Evolutionary conservation across 1,140 invertebrate species (phyloP).

Genomic region (Danaus plexippus): DNA sequence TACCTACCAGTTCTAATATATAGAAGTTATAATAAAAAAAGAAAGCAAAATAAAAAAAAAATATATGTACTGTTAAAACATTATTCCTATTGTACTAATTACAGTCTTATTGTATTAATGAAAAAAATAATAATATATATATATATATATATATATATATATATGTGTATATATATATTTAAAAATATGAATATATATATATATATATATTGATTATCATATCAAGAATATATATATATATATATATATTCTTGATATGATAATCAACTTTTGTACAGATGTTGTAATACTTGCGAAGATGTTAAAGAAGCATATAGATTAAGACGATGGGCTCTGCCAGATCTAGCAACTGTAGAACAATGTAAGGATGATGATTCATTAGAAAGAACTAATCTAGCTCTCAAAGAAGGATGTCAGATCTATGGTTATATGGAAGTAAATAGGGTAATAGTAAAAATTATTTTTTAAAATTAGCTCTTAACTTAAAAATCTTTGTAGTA

Average conservation of each 20-base stretch:
- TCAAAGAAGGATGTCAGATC: conserved; percentile 94
- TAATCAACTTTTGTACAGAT: conserved; percentile 74
- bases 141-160: not conserved
- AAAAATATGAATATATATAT: not conserved
- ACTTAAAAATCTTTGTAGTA: not conserved
- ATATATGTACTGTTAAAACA: no score
- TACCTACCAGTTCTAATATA: no score
- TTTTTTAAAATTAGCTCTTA: conserved; percentile 9
- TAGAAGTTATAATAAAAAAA: no score
- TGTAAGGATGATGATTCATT: conserved; percentile 87
- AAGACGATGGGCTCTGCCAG: conserved; percentile 89
- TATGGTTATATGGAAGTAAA: conserved; percentile 97
- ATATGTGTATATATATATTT: not conserved
- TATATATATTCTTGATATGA: conserved; percentile 5
- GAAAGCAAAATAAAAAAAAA: no score
- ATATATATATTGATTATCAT: conserved; percentile 2
- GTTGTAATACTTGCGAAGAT: conserved; percentile 97
- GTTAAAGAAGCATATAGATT: conserved; percentile 92
- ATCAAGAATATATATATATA: no score
- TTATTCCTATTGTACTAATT: no score
- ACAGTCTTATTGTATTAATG: no score
- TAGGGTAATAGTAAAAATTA: conserved; percentile 74
- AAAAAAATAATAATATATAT: no score
- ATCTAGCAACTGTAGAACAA: conserved; percentile 86
- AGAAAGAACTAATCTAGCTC: conserved; percentile 81